phyloP scores from a whole-genome alignment of 23 tunicate species.

The Trididemnum nubilum region DNA sequence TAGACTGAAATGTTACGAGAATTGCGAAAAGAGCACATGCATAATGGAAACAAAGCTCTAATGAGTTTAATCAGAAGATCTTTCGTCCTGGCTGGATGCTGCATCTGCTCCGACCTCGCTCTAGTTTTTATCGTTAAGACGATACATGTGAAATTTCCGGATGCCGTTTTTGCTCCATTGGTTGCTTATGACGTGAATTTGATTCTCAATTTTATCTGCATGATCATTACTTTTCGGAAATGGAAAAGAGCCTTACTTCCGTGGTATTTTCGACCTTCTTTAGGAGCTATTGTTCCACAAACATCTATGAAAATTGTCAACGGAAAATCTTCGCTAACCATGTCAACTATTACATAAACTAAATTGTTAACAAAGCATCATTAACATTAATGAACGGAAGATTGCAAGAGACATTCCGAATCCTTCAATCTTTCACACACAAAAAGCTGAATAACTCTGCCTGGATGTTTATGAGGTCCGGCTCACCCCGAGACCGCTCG shows the following conservation, averaged over 20 bases:
- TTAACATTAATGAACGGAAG: too few relatives aligned
- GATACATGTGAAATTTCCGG: conserved; percentile 43
- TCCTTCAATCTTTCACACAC: too few relatives aligned
- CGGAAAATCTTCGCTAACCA: too few relatives aligned
- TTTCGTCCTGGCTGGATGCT: conserved; percentile 69
- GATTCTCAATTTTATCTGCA: conserved; percentile 65
- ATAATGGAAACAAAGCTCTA: conserved; percentile 47
- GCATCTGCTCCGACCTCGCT: conserved; percentile 70
- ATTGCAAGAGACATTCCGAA: too few relatives aligned
- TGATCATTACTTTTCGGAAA: conserved; percentile 62
- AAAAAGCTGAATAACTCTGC: too few relatives aligned
- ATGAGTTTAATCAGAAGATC: conserved; percentile 67
- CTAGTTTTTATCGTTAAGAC: conserved; percentile 65
- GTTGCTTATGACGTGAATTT: conserved; percentile 76
- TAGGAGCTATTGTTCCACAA: too few relatives aligned
- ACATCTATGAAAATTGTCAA: too few relatives aligned
- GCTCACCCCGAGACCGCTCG: too few relatives aligned
- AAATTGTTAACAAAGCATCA: too few relatives aligned
- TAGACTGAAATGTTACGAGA: too few relatives aligned
- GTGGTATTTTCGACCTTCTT: conserved; percentile 67
- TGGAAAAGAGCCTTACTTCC: conserved; percentile 83
- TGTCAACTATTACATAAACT: too few relatives aligned
- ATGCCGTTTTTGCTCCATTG: conserved; percentile 75
- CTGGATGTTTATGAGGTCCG: too few relatives aligned
- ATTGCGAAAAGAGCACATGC: conserved; percentile 47